Base-by-base conservation (phyloP, 2,888 invertebrate genomes). In the Mythimna lalbum region DNA sequence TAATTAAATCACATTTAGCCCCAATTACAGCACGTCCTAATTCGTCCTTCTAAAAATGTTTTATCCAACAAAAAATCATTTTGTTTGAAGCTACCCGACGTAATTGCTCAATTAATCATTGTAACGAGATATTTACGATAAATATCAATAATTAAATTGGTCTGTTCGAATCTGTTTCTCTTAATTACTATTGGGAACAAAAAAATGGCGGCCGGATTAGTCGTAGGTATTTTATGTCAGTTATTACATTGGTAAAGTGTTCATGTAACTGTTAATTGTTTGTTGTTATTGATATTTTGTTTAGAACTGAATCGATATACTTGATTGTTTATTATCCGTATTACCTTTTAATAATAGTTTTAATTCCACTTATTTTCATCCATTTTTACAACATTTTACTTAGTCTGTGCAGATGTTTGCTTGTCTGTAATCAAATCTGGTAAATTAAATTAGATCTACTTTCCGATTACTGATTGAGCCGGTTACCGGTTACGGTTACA, bases 81-180 rank as follows among this genome's bases (percentile, higher is more conserved):
- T 23, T 36, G 53, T 55, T 23, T 17, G 19, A 14, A 21, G 9
- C 0, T 14, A 3, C 12, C 9, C 27, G 9, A 56, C 31, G 27
- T 73, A 81, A 81, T 81, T 73, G 69, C 73, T 77, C 61, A 33
- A 62, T 81, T 76, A 83, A 77, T 84, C 72, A 71, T 63, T 67
- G 78, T 75, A 81, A 82, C 72, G 69, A 80, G 69, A 84, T 78
- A 80, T 76, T 78, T 69, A 78, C 59, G 57, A 76, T 75, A 77
- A 80, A 80, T 80, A 80, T 67, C 47, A 62, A 31, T 21, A 50
- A 50, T 50, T 50, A 31, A 31, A 68, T 75, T 63, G 60, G 27
- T 60, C 7, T 43, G 53, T n/a, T 7, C 43, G 61, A 64, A 61
- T 64, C 36, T 56, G 43, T 61, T 49, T 53, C 9, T 17, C 50